These are phyloP conservation scores for Formica selysi DNA, from an alignment of 1,140 invertebrate genomes.

Conservation along the genomic window DNA sequence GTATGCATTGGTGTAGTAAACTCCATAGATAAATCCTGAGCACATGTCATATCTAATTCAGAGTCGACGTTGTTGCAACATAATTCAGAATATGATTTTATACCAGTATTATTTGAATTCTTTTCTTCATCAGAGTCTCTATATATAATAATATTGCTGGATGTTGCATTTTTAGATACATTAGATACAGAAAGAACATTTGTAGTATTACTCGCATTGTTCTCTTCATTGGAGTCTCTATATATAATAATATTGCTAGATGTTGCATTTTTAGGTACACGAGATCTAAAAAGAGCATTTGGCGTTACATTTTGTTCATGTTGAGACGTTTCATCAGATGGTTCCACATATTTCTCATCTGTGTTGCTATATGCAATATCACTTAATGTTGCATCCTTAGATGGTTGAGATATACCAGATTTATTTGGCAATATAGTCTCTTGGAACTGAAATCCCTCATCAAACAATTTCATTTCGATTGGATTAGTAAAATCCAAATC, in stretches of 20 bases:
- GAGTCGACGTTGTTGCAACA: slow-evolving; percentile 1
- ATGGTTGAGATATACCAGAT: background rate
- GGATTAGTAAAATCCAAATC: background rate
- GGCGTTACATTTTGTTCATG: background rate
- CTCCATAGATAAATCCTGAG: slow-evolving; percentile 47
- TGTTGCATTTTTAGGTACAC: background rate
- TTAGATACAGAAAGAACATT: background rate
- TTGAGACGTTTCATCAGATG: background rate
- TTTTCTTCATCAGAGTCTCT: slow-evolving; percentile 9
- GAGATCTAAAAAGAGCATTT: background rate
- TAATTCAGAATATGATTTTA: background rate
- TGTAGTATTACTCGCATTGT: no score
- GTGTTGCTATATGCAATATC: background rate
- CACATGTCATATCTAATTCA: slow-evolving; percentile 16
- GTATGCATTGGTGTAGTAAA: slow-evolving; percentile 38
- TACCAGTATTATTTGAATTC: no score
- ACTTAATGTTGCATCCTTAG: background rate
- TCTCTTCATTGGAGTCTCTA: background rate
- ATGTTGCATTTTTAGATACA: background rate
- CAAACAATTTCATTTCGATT: background rate
- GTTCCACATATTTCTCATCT: background rate
- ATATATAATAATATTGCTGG: slow-evolving; percentile 14
- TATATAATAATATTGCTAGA: slow-evolving; percentile 18
- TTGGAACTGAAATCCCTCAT: background rate
- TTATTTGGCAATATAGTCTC: background rate